Percentiles rank a stretch among this genome's conserved stretches.
Conservation (phyloP, 1,140 invertebrate genomes). For the Magallana ariakensis region DNA sequence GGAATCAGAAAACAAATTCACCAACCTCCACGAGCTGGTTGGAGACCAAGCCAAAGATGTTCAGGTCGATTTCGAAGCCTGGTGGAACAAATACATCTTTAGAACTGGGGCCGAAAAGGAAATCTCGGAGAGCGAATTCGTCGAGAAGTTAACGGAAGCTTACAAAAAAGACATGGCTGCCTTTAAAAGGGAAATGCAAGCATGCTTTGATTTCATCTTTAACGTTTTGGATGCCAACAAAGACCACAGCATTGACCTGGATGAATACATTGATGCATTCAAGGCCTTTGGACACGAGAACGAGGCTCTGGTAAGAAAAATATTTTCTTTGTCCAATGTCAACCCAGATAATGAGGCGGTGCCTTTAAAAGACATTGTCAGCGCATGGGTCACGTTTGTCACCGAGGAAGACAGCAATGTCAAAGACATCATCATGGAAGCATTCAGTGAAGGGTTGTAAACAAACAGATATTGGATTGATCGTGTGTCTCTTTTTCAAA, state of each 20-base stretch:
- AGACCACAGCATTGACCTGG: conserved; percentile 61
- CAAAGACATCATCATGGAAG: conserved; percentile 15
- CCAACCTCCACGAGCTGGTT: conserved; percentile 57
- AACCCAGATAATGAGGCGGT: conserved; percentile 52
- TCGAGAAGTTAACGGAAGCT: conserved; percentile 40
- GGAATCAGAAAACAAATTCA: conserved; percentile 64
- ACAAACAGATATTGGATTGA: background rate
- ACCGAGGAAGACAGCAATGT: background rate
- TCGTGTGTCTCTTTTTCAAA: no score
- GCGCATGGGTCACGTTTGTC: conserved; percentile 15
- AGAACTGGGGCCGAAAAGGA: conserved; percentile 39
- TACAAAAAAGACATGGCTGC: conserved; percentile 54
- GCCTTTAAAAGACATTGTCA: conserved; percentile 27
- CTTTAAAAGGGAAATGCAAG: conserved; percentile 51
- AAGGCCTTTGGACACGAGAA: conserved; percentile 67
- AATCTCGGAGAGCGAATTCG: conserved; percentile 56
- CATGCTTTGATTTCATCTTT: conserved; percentile 62
- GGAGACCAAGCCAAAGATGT: conserved; percentile 57
- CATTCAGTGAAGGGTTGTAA: background rate
- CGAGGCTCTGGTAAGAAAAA: conserved; percentile 56
- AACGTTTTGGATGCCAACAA: conserved; percentile 67
- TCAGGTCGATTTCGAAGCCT: conserved; percentile 50
- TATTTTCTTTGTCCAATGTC: conserved; percentile 53
- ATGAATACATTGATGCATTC: conserved; percentile 64
- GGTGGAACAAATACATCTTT: conserved; percentile 58